phyloP scores from a whole-genome alignment of 2,888 invertebrate genomes.

The Calliscelio sp. region DNA sequence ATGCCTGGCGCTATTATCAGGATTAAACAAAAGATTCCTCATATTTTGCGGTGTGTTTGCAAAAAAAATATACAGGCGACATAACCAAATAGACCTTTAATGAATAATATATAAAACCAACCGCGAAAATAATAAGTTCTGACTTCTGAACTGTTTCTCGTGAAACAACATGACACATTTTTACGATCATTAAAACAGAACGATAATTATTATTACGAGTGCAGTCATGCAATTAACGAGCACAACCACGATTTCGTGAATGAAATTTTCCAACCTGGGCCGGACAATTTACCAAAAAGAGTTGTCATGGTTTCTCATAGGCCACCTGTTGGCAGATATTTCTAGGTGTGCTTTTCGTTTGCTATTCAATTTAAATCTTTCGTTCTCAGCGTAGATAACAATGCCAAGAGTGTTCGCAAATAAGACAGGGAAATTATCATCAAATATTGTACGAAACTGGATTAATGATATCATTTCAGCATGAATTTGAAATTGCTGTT shows the following conservation, averaged over 20 bases:
- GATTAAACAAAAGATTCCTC: slow-evolving; percentile 35
- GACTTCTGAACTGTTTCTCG: too few species aligned
- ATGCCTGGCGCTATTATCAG: slow-evolving; percentile 31
- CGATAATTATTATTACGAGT: background rate
- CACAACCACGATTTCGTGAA: background rate
- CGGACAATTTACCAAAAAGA: slow-evolving; percentile 15
- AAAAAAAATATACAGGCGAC: background rate
- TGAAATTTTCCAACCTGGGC: background rate
- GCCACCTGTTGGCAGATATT: slow-evolving; percentile 42
- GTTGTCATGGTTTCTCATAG: slow-evolving; percentile 48
- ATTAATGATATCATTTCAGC: slow-evolving; percentile 8
- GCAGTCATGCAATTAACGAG: slow-evolving; percentile 15
- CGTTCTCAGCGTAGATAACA: background rate
- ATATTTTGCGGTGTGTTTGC: background rate
- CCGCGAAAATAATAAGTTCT: too few species aligned
- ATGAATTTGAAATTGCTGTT: background rate
- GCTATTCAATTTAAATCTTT: slow-evolving; percentile 31
- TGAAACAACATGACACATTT: too few species aligned
- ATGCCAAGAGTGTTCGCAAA: slow-evolving; percentile 30
- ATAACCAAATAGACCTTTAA: too few species aligned
- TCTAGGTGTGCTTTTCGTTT: background rate
- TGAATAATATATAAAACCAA: too few species aligned
- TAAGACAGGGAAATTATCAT: slow-evolving; percentile 26
- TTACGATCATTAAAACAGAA: background rate
- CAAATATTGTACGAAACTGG: slow-evolving; percentile 4